phyloP scores from a whole-genome alignment of 1,140 invertebrate genomes.

The Macrocentrus cingulum region DNA sequence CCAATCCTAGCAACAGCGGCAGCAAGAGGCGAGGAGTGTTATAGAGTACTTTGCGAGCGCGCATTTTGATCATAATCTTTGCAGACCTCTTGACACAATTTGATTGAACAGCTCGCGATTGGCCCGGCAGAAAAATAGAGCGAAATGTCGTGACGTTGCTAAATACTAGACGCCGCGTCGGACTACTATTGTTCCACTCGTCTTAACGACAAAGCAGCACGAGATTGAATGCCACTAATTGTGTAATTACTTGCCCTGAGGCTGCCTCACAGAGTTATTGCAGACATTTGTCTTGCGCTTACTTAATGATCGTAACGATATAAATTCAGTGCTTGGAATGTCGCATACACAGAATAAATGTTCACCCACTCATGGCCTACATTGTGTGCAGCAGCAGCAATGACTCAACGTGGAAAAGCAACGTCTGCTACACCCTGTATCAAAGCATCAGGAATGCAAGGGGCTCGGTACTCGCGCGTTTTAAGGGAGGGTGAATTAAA shows the following conservation, averaged over 20 bases:
- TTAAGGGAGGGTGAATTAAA: too few species aligned
- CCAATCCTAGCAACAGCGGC: background rate
- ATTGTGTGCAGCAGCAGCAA: too few species aligned
- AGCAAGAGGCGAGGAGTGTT: too few species aligned
- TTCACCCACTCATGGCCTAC: conserved; percentile 18
- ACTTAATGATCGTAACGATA: background rate
- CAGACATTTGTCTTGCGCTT: background rate
- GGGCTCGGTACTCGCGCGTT: too few species aligned
- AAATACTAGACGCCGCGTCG: background rate
- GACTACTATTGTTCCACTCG: too few species aligned
- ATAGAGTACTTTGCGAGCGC: background rate
- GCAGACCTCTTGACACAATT: background rate
- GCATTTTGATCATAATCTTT: conserved; percentile 3
- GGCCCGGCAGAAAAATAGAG: background rate
- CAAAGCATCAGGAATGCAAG: conserved; percentile 3
- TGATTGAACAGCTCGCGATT: background rate
- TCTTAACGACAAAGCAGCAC: too few species aligned
- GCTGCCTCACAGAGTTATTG: background rate
- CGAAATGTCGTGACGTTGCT: background rate
- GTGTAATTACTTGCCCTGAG: too few species aligned
- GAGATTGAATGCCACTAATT: too few species aligned
- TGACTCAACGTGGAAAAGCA: background rate
- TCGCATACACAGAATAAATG: background rate
- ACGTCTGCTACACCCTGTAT: background rate
- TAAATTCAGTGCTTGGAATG: background rate